Conservation (phyloP, 2,888 invertebrate species). For the Galeopsomyia nigrocyanea region DNA sequence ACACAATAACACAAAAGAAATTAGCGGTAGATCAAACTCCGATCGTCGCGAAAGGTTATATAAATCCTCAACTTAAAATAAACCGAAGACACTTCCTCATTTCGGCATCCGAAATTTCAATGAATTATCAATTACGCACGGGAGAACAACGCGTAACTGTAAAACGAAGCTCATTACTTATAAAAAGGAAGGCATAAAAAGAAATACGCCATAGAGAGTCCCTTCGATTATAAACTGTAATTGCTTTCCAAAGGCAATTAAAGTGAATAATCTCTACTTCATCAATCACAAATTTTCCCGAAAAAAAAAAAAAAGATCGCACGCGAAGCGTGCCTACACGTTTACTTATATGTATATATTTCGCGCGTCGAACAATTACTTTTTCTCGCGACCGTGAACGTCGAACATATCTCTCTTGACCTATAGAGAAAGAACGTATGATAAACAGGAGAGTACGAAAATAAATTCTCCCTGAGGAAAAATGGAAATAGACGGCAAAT, state of each 20-base stretch:
- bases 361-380: no score
- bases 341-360: no score
- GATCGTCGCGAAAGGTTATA: no score
- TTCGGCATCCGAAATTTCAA: no score
- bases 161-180: constrained; percentile 8
- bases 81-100: no score
- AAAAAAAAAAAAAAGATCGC: constrained; percentile 10
- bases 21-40: no score
- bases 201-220: background rate
- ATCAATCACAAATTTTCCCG: background rate
- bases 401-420: no score
- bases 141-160: background rate
- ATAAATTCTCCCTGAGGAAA: constrained; percentile 29
- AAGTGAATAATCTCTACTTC: background rate
- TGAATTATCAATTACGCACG: no score
- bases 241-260: constrained; percentile 9
- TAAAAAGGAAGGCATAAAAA: constrained; percentile 25
- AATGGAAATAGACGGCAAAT: background rate
- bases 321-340: no score
- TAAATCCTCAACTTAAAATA: no score
- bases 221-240: background rate
- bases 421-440: background rate
- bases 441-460: constrained; percentile 36
- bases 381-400: no score
- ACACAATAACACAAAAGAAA: no score